Conservation (phyloP, 2,113 vertebrate species). For the Perca fluviatilis region DNA sequence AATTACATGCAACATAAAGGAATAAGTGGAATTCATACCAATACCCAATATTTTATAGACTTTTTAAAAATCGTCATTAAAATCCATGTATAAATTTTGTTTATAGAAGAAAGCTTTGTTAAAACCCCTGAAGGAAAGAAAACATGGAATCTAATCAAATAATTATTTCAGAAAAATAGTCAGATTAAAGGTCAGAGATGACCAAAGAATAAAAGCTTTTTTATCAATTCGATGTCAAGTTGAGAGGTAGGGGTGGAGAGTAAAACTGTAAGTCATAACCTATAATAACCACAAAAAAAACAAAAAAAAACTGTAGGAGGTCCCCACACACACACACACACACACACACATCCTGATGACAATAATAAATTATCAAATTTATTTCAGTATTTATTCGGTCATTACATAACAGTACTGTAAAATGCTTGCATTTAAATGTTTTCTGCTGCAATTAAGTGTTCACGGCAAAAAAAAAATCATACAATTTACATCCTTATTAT, state of each 20-base stretch:
- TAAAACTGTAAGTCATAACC: neutral
- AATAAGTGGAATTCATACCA: neutral
- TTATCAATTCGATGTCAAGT: neutral
- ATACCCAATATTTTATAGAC: neutral
- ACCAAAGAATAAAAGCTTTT: neutral
- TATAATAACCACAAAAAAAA: neutral
- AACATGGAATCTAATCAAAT: neutral
- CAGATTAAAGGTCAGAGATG: neutral
- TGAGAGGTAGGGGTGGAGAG: neutral
- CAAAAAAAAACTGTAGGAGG: neutral
- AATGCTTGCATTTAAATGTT: constrained; percentile 76
- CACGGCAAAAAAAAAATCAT: constrained; percentile 57
- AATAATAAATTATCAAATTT: constrained; percentile 78
- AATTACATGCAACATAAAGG: neutral
- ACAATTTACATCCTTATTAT: constrained; percentile 66
- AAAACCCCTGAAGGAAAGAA: neutral
- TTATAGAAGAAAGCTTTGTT: neutral
- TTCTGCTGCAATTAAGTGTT: constrained; percentile 64
- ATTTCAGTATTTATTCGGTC: constrained; percentile 79
- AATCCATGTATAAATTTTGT: neutral
- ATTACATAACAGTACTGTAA: constrained; percentile 80
- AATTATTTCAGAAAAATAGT: neutral
- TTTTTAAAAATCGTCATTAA: neutral
- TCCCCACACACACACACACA: neutral
- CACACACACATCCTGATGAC: constrained; percentile 33